Percentiles rank a stretch among this genome's conserved stretches.
Conservation (phyloP, 1,140 invertebrate genomes). For the Drosophila micromelanica region DNA sequence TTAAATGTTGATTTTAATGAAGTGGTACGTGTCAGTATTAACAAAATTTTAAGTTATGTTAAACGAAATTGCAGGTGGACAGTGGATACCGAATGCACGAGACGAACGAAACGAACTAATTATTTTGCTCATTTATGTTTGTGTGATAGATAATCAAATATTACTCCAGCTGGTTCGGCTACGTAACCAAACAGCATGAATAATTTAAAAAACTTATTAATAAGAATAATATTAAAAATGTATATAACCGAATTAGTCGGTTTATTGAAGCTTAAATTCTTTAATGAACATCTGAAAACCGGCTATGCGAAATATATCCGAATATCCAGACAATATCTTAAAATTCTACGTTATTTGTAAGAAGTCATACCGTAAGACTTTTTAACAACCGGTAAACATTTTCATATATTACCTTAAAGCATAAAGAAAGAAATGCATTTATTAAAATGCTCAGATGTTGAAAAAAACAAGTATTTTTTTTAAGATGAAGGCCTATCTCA, state of each 20-base stretch:
- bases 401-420: background rate
- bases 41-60: too few relatives aligned
- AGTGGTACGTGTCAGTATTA: too few relatives aligned
- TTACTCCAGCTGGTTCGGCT: too few relatives aligned
- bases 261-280: background rate
- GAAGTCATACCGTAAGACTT: background rate
- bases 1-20: too few relatives aligned
- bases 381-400: slow-evolving; percentile 4
- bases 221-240: background rate
- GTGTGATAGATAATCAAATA: too few relatives aligned
- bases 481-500: slow-evolving; percentile 55
- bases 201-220: too few relatives aligned
- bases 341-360: background rate
- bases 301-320: slow-evolving; percentile 25
- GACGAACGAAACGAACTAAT: too few relatives aligned
- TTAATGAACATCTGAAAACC: slow-evolving; percentile 13
- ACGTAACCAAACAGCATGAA: too few relatives aligned
- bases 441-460: background rate
- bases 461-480: background rate
- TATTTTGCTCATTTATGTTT: too few relatives aligned
- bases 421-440: background rate
- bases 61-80: too few relatives aligned
- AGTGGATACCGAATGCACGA: too few relatives aligned
- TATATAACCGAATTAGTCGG: slow-evolving; percentile 31
- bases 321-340: background rate